Conservation (phyloP, 2,113 vertebrate species). For the Asarcornis scutulata region DNA sequence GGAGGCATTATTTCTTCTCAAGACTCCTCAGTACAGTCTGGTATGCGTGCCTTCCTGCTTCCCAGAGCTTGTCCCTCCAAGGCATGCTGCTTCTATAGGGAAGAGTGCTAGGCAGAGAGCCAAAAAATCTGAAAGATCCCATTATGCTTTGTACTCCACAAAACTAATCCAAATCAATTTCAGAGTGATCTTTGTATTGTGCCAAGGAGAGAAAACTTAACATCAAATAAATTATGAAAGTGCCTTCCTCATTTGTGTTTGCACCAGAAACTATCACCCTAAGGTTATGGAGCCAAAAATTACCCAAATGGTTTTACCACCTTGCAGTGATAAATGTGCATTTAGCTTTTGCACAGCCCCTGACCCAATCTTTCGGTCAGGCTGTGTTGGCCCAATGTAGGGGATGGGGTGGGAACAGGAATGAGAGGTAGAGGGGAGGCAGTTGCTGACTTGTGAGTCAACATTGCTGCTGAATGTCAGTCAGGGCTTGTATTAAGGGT, state of each 20-base stretch:
- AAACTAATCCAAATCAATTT: not conserved
- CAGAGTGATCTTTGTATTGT: not conserved
- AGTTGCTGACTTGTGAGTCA: not conserved
- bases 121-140: not conserved
- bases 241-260: not conserved
- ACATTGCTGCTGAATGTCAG: not conserved
- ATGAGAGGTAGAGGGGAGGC: not conserved
- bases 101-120: not conserved
- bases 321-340: not conserved
- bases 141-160: not conserved
- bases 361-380: not conserved
- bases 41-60: not conserved
- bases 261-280: not conserved
- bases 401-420: not conserved
- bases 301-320: not conserved
- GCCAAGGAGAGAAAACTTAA: not conserved
- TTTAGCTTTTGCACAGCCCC: not conserved
- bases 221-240: not conserved
- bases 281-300: accelerated
- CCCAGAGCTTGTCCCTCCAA: not conserved
- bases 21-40: not conserved
- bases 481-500: not conserved
- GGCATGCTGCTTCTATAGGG: not conserved
- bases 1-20: not conserved
- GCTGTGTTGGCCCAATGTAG: not conserved